phyloP scores from a whole-genome alignment of 2,113 vertebrate genomes.

The Elephas maximus region DNA sequence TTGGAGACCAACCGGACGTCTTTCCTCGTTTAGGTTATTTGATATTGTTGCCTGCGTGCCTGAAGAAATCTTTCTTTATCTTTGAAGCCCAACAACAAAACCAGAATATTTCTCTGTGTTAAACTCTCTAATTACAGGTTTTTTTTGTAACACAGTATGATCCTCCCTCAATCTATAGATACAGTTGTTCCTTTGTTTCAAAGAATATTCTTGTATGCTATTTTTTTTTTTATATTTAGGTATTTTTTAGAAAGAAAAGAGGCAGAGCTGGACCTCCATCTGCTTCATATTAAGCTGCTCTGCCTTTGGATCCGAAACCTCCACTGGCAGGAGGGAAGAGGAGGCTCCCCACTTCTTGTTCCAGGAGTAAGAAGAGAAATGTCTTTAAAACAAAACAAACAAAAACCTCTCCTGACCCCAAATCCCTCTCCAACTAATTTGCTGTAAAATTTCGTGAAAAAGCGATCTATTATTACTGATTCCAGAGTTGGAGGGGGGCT shows the following conservation, averaged over 20 bases:
- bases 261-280: neutral
- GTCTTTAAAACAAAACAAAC: conserved; percentile 18
- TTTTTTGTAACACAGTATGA: neutral
- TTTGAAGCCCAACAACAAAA: neutral
- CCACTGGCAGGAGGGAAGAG: neutral
- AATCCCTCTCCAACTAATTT: conserved; percentile 47
- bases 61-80: neutral
- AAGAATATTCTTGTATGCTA: neutral
- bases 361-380: neutral
- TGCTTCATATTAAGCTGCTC: conserved; percentile 54
- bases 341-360: neutral
- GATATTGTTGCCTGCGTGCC: neutral
- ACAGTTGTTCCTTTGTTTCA: neutral
- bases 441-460: conserved; percentile 51
- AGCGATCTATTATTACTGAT: neutral
- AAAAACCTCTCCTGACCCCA: neutral
- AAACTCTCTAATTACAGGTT: neutral
- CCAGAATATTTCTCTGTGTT: neutral
- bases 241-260: neutral
- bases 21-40: neutral
- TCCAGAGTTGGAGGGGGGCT: neutral
- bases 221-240: too few relatives aligned
- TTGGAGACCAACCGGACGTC: neutral
- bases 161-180: conserved; percentile 40
- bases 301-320: neutral